These are phyloP conservation scores for Epizoanthus stellaris DNA, from an alignment of 92 coral and sea anemone species.

Conservation along the genomic window DNA sequence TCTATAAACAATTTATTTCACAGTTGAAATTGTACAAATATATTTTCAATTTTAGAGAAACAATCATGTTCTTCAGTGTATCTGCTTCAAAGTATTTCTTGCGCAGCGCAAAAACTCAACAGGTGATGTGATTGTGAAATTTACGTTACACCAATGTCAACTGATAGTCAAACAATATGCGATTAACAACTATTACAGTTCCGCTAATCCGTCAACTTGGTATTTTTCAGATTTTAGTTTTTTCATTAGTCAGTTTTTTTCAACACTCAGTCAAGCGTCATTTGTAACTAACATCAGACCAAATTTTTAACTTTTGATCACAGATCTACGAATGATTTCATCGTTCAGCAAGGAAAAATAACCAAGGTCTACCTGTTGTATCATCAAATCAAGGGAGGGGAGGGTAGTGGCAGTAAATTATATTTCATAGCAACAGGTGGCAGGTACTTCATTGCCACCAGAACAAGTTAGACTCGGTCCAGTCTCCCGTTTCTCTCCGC, in stretches of 20 bases:
- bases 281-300: background rate
- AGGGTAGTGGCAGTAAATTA: background rate
- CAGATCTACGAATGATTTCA: background rate
- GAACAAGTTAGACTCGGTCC: background rate
- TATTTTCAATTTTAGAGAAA: background rate
- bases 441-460: background rate
- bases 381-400: background rate
- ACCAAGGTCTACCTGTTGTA: background rate
- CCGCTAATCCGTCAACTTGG: too few species aligned
- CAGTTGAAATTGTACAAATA: background rate
- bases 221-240: too few species aligned
- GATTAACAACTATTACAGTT: too few species aligned
- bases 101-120: too few species aligned
- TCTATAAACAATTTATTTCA: background rate
- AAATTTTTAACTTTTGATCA: background rate
- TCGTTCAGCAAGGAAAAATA: slow-evolving; percentile 10
- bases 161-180: too few species aligned
- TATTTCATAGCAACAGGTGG: background rate
- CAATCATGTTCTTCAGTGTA: background rate
- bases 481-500: background rate
- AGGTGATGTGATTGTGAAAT: too few species aligned
- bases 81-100: background rate
- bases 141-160: too few species aligned
- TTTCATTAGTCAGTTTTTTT: background rate
- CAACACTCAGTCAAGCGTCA: background rate